Evolutionary conservation across 2,888 invertebrate species (phyloP).

Genomic region (Iphiclides podalirius): DNA sequence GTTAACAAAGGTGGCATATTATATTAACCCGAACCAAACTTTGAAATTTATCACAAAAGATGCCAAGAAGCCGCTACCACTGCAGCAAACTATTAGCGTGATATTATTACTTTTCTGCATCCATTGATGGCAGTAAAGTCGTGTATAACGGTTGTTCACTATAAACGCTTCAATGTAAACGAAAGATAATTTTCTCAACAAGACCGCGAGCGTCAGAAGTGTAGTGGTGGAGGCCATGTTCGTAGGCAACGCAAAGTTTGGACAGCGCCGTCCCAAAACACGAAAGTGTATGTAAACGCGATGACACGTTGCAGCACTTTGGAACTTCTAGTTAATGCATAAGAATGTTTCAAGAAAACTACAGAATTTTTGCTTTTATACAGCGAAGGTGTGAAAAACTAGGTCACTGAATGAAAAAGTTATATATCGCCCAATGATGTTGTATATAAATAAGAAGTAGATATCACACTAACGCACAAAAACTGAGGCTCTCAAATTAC

Average conservation of each 20-base stretch:
- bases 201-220: too few relatives aligned
- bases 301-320: slow-evolving; percentile 49
- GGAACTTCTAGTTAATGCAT: slow-evolving; percentile 5
- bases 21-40: slow-evolving; percentile 62
- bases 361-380: too few relatives aligned
- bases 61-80: slow-evolving; percentile 31
- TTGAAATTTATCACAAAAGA: slow-evolving; percentile 59
- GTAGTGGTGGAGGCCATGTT: not conserved
- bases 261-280: slow-evolving; percentile 50
- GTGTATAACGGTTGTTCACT: not conserved
- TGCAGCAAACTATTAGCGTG: not conserved
- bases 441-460: too few relatives aligned
- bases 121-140: not conserved
- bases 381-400: too few relatives aligned
- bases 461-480: too few relatives aligned
- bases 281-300: slow-evolving; percentile 44
- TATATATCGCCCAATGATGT: too few relatives aligned
- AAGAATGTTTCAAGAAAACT: not conserved
- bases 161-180: slow-evolving; percentile 4
- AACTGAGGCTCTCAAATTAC: too few relatives aligned
- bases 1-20: slow-evolving; percentile 64
- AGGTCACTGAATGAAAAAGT: too few relatives aligned
- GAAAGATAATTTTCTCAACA: not conserved
- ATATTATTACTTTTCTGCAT: not conserved
- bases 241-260: slow-evolving; percentile 40